Evolutionary conservation across 1,140 invertebrate genomes (phyloP).

Genomic region (Sarcophaga bullata): DNA sequence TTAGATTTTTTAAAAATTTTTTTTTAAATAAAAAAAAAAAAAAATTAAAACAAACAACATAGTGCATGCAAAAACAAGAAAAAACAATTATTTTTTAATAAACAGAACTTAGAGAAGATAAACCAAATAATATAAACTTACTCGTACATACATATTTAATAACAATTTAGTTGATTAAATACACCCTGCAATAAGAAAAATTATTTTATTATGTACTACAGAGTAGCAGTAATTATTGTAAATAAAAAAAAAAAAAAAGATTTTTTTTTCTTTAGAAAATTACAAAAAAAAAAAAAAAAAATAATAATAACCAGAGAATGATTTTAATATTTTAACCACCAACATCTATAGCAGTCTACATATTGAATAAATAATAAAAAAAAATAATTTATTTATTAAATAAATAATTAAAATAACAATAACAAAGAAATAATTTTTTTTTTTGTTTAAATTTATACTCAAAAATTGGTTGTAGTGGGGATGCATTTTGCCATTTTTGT

Average conservation of each 20-base stretch:
- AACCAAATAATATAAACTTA: background rate
- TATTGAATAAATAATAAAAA: background rate
- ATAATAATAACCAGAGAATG: background rate
- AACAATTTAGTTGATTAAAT: slow-evolving; percentile 1
- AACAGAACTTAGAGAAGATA: background rate
- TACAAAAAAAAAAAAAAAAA: background rate
- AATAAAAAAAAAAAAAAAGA: too few species aligned
- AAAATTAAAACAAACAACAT: background rate
- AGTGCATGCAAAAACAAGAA: background rate
- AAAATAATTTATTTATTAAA: slow-evolving; percentile 8
- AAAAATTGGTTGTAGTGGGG: slow-evolving; percentile 65
- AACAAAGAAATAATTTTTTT: background rate
- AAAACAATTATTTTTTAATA: background rate
- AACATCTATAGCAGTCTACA: background rate
- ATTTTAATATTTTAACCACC: background rate
- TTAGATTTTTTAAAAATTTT: background rate
- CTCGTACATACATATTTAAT: too few species aligned
- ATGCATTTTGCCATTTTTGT: slow-evolving; percentile 18
- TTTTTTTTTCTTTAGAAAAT: too few species aligned
- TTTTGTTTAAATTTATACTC: slow-evolving; percentile 44
- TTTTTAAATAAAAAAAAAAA: background rate
- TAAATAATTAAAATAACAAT: background rate
- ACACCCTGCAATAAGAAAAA: too few species aligned
- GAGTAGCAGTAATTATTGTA: too few species aligned
- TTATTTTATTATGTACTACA: too few species aligned